Conservation (phyloP, 2,113 vertebrate genomes). For the Panthera uncia region DNA sequence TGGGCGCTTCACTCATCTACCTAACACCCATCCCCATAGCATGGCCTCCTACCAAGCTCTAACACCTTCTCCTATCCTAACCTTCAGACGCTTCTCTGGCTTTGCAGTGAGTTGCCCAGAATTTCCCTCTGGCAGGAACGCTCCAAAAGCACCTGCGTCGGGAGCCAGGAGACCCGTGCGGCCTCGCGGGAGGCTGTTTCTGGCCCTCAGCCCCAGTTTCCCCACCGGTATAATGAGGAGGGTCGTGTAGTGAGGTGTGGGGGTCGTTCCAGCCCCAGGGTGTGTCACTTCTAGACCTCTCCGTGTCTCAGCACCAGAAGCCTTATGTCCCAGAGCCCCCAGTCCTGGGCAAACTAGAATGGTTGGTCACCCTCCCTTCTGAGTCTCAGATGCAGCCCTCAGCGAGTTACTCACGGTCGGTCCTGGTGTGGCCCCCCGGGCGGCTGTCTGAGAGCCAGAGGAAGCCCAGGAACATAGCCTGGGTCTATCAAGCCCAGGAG, state of each 20-base stretch:
- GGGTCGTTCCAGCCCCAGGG: neutral
- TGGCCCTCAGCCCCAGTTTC: too few relatives aligned
- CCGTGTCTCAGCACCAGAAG: neutral
- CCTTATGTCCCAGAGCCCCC: neutral
- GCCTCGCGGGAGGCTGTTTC: neutral
- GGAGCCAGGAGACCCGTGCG: neutral
- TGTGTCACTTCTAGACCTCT: neutral
- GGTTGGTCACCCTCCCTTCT: neutral
- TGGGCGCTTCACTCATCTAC: neutral
- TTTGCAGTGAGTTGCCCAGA: neutral
- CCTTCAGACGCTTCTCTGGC: accelerated
- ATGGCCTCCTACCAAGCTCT: neutral
- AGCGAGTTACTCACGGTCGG: neutral
- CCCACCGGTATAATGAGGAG: accelerated
- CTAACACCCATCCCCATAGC: neutral
- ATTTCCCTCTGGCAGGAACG: neutral
- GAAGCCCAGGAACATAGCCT: neutral
- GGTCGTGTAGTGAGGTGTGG: accelerated
- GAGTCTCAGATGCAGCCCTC: neutral
- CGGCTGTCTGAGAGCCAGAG: neutral
- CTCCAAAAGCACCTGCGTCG: accelerated
- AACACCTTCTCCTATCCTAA: neutral
- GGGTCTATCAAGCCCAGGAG: neutral
- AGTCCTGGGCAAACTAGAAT: neutral
- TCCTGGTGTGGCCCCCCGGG: neutral